Base-by-base conservation (phyloP, 2,797 vertebrate genomes). In the Euphonia xanthogaster region DNA sequence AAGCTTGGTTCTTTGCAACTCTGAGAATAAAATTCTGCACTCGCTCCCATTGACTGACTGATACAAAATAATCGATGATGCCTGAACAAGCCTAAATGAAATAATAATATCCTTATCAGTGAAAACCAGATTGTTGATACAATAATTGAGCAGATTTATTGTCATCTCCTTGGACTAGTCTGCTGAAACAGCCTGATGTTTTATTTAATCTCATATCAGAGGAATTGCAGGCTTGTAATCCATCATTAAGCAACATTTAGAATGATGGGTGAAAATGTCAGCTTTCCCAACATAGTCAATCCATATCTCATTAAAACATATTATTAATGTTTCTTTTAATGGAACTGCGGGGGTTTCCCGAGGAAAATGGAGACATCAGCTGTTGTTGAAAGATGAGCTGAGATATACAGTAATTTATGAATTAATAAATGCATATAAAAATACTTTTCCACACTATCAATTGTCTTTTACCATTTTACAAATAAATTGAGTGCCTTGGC, bases 31-130 rank as follows among this genome's bases (percentile, higher is more conserved):
- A 98, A 98, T 97, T 97, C 98, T 97, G 97, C 94, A 97, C 97
- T 98, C 98, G 98, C 98, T 98, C 91, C 97, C 98, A 98, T 97
- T 98, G 98, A 99, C 98, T 98, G 98, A 98, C 98, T 98, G 98
- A 98, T 99, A 99, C 99, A 98, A 99, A 99, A 99, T 99, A 98
- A 98, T 98, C 98, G 99, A 98, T 99, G 98, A 99, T 99, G 98
- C 98, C 98, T 99, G 98, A 99, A 99, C 98, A 99, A 98, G 98
- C 98, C 98, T 98, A 99, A 99, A 99, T 98, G 98, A 99, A 99
- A 99, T 99, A 99, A 99, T 99, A 99, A 99, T 99, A 98, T 99
- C 98, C 98, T 99, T 98, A 99, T 98, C 98, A 97, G 98, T 99
- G 99, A 99, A 98, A 99, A 99, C 98, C 92, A 96, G 98, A 98